Evolutionary conservation across 2,113 vertebrate species (phyloP).

Genomic region (Empidonax traillii): DNA sequence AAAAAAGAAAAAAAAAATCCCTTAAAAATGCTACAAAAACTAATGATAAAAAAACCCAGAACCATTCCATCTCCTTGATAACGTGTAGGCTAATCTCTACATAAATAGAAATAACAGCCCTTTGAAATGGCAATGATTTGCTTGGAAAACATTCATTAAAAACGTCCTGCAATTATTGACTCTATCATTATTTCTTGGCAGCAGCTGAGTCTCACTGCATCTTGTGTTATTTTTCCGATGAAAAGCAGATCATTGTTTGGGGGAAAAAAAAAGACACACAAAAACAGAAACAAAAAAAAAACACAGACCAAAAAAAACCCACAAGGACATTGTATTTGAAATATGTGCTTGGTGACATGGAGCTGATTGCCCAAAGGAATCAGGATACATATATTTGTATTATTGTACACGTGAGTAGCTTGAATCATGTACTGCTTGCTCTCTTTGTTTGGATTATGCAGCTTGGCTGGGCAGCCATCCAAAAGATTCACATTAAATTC

Average conservation of each 20-base stretch:
- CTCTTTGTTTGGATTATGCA: conserved; percentile 66
- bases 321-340: conserved; percentile 3
- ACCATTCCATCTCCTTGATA: background rate
- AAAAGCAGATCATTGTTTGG: conserved; percentile 28
- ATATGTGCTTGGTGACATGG: conserved; percentile 12
- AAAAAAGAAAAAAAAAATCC: background rate
- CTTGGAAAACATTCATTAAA: conserved; percentile 70
- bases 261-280: background rate
- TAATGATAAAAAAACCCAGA: background rate
- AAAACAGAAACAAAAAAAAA: background rate
- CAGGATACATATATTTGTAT: conserved; percentile 53
- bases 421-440: conserved; percentile 38
- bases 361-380: conserved; percentile 25
- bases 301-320: too few relatives aligned
- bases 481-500: conserved; percentile 82
- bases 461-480: conserved; percentile 74
- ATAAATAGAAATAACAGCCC: conserved; percentile 51
- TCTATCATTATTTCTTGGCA: conserved; percentile 66
- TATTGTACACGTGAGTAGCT: conserved; percentile 63
- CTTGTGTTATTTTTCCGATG: background rate
- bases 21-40: background rate
- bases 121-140: conserved; percentile 67
- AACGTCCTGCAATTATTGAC: conserved; percentile 64
- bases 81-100: conserved; percentile 3
- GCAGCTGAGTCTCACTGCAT: background rate